These are phyloP conservation scores for Meloidogyne exigua DNA, from an alignment of 1,140 invertebrate species.

Conservation along the genomic window DNA sequence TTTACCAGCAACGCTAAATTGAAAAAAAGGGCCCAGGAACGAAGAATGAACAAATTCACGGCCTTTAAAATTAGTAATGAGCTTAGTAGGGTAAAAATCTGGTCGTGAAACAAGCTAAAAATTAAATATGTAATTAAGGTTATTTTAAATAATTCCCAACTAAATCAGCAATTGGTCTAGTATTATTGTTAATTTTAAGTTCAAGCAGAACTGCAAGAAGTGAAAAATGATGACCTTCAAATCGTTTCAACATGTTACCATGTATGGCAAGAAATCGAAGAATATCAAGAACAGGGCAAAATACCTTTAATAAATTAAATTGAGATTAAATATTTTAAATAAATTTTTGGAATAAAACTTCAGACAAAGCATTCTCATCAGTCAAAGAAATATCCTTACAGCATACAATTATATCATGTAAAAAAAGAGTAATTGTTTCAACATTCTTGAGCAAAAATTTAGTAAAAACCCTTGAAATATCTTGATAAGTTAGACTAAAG, in stretches of 20 bases:
- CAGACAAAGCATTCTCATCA: background rate
- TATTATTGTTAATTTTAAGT: slow-evolving; percentile 31
- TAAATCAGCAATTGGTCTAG: slow-evolving; percentile 39
- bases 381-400: background rate
- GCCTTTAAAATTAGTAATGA: slow-evolving; percentile 64
- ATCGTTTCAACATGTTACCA: background rate
- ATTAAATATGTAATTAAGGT: background rate
- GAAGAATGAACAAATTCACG: slow-evolving; percentile 77
- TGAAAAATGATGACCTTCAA: slow-evolving; percentile 26
- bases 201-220: slow-evolving; percentile 17
- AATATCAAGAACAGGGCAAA: slow-evolving; percentile 19
- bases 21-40: slow-evolving; percentile 83
- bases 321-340: background rate
- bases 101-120: slow-evolving; percentile 15
- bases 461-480: slow-evolving; percentile 12
- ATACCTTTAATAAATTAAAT: slow-evolving; percentile 19
- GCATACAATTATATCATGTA: slow-evolving; percentile 16
- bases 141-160: slow-evolving; percentile 6
- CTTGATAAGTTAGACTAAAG: background rate
- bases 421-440: background rate
- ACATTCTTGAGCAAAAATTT: background rate
- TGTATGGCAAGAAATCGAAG: background rate
- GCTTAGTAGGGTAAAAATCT: slow-evolving; percentile 11
- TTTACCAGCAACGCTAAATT: slow-evolving; percentile 75
- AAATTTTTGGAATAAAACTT: slow-evolving; percentile 10